A percentile compares a stretch with the other conserved stretches of the same genome.
These are phyloP conservation scores for Thripadectes ignobilis DNA, from an alignment of 2,797 vertebrate genomes.

Conservation along the genomic window DNA sequence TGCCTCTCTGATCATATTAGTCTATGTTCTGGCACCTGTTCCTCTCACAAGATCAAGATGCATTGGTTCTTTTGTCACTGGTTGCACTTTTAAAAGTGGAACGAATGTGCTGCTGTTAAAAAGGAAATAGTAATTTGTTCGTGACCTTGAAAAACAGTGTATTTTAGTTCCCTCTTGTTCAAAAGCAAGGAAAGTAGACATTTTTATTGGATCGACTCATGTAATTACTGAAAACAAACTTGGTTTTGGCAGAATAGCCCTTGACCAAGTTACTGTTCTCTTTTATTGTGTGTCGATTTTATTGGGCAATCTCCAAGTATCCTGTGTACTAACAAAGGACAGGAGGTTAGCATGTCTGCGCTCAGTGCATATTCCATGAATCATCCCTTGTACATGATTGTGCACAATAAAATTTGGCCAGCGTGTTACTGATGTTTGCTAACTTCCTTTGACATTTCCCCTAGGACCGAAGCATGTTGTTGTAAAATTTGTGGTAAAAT, in stretches of 20 bases:
- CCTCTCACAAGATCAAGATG: not conserved
- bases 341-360: not conserved
- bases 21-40: not conserved
- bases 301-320: not conserved
- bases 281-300: not conserved
- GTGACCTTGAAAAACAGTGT: not conserved
- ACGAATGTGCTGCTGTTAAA: not conserved
- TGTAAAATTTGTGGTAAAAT: constrained; percentile 95
- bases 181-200: not conserved
- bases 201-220: not conserved
- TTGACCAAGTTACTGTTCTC: not conserved
- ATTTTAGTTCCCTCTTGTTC: not conserved
- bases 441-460: not conserved
- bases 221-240: not conserved
- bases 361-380: not conserved
- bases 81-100: not conserved
- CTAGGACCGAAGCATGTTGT: constrained; percentile 90
- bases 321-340: not conserved
- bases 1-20: not conserved
- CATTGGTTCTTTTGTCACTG: not conserved
- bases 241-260: not conserved
- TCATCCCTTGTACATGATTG: not conserved
- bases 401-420: not conserved
- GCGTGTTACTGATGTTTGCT: not conserved
- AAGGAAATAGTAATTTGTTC: not conserved